Base-by-base conservation (phyloP, 2,797 vertebrate species). In the Falco cherrug region DNA sequence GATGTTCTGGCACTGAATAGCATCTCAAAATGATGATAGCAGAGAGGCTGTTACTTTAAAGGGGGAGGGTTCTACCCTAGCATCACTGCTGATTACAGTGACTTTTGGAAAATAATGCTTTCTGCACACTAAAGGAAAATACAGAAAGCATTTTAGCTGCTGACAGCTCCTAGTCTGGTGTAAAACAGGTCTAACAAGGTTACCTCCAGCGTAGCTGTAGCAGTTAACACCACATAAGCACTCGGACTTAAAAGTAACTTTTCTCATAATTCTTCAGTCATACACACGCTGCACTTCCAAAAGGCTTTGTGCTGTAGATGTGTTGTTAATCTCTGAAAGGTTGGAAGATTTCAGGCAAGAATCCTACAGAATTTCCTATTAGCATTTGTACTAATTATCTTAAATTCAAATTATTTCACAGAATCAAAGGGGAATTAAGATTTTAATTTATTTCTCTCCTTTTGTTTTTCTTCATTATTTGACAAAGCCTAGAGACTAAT, bases 381-480 rank as follows among this genome's bases (percentile, higher is more conserved):
- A 94, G 31, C 19, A 59, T 85, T 93, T 95, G 54, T 79, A 74
- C 37, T 92, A 95, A 97, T 96, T 96, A 90, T 87, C 78, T 89
- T 77, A 85, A 94, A 93, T 94, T 74, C 82, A 94, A 90, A 96
- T 93, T 86, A 89, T 96, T 95, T 91, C 92, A 94, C 37, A 89
- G 90, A 93, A 93, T 89, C 83, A 81, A 94, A 92, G 63, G 79
- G 91, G 93, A 96, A 93, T 97, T 93, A 92, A 85, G 53, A 77
- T 93, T 96, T 96, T 92, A 95, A 96, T 97, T 96, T 96, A 67
- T 94, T 93, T 84, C 26, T 91, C 39, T 69, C 51, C n/a, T 90
- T 96, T 97, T 93, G 81, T 95, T 94, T 97, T 95, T 85, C 63
- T 91, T 89, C 84, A 53, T 95, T 95, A 97, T 96, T 97, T 97